Percentiles rank a stretch among this genome's conserved stretches.
These are phyloP conservation scores for Brachyopa scutellaris DNA, from an alignment of 2,888 invertebrate genomes.

Conservation along the genomic window DNA sequence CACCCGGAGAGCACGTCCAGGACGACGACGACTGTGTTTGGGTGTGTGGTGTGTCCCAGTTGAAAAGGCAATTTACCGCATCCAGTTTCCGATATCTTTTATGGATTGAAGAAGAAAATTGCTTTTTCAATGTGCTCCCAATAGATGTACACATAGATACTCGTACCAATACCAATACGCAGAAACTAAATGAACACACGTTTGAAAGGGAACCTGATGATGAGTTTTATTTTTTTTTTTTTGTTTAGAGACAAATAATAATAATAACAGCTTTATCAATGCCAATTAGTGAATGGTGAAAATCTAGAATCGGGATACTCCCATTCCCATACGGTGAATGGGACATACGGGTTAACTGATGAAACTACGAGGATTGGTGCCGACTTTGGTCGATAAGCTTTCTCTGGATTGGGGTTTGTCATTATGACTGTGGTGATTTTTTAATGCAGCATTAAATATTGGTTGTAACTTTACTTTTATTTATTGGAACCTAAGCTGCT, in stretches of 20 bases:
- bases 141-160: not conserved
- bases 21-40: not conserved
- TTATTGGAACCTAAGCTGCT: no score
- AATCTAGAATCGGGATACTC: constrained; percentile 1
- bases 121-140: not conserved
- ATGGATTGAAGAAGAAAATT: constrained; percentile 16
- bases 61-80: constrained; percentile 35
- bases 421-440: no score
- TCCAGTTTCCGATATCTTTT: constrained; percentile 33
- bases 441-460: no score
- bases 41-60: not conserved
- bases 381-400: no score
- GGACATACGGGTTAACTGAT: not conserved
- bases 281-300: constrained; percentile 26
- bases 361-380: no score
- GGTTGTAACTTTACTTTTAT: no score
- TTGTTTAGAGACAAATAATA: constrained; percentile 22
- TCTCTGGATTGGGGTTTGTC: no score
- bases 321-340: constrained; percentile 7
- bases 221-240: no score
- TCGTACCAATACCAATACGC: not conserved
- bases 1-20: no score
- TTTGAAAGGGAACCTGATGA: no score
- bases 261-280: constrained; percentile 25
- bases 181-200: no score